Base-by-base conservation (phyloP, 1,140 invertebrate genomes). In the Formica selysi region DNA sequence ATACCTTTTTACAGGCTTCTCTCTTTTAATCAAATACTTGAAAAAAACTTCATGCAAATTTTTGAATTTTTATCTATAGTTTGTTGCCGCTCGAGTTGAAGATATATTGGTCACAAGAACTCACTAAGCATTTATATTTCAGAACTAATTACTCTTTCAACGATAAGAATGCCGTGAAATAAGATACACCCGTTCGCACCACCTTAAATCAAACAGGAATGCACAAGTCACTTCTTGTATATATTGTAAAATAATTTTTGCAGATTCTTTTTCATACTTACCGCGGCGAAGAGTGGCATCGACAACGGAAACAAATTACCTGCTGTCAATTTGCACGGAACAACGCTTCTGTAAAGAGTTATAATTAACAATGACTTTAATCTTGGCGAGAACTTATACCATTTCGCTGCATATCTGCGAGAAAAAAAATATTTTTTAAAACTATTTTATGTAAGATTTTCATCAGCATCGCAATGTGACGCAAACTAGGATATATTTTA, bases 301-400 rank as follows among this genome's bases (percentile, higher is more conserved):
- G 79, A 81, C 13, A 81, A 73, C 1, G 79, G 26, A 61, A 65
- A 81, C 2, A 81, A 13, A 73, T 81, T 61, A 32, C 79, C 79
- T 61, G 79, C 79, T 22, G 79, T 73, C 54, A 81, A n/a, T 59
- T 16, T 71, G 16, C 19, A 71, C 1, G 79, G 67, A 3, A 73
- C 26, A 13, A 61, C 5, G 26, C 79, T 81, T 59, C 54, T 59
- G 19, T 81, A 22, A 61, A 71, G 68, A 36, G 0, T 81, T 32
- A 81, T 81, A 41, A 59, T 44, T 61, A 81, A 32, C 51, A 81
- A 44, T 32, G 79, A 81, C 16, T 61, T 81, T 36, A 73, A 3
- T 73, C 54, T 59, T 16, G 32, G 51, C 22, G 79, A 81, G 65
- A 81, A 81, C 3, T 61, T 73, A 26, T 81, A 81, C 79, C 79